Base-by-base conservation (phyloP, 2,888 invertebrate genomes). In the Sarcophaga caerulescens region DNA sequence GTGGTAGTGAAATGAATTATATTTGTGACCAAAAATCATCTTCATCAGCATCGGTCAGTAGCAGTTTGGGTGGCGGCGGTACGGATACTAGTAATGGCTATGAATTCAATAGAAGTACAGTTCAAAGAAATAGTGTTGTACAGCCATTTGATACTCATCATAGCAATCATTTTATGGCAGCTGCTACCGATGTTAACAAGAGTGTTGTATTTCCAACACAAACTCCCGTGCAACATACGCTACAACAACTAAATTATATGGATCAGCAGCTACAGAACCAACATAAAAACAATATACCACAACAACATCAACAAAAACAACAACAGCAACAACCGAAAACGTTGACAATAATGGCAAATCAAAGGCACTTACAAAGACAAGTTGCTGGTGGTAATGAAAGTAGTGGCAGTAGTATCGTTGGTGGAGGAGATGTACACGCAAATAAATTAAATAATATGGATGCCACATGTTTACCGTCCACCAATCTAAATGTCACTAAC, bases 21-120 rank as follows among this genome's bases (percentile, higher is more conserved):
- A 85, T 88, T 65, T 87, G 87, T 86, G 89, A 89, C 87, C 88
- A 88, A 75, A 88, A 88, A 82, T 87, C 88, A 77, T 87, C 88
- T 57, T 85, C 89, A 80, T 86, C 88, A 12, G 85, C 87, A 44
- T 87, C 89, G 59, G 87, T 87, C 35, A 84, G 84, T 69, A 87
- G 85, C 74, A 89, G 88, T 73, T 84, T 85, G 62, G 85, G 87
- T 6, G 83, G 71, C 63, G 80, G 78, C 73, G 73, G 71, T 65
- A 82, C 78, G 44, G 81, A 84, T 62, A 69, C 57, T 47, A 87
- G 81, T 62, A 84, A 86, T 70, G 84, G 86, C 25, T 86, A 81
- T 70, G 86, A 84, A 81, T 70, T 84, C 63, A 86, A 75, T 74
- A 78, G 35, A 63, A 84, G 73, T 70, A 71, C 85, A 84, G 68